Conservation (phyloP, 2,113 vertebrate species). For the Indri indri region DNA sequence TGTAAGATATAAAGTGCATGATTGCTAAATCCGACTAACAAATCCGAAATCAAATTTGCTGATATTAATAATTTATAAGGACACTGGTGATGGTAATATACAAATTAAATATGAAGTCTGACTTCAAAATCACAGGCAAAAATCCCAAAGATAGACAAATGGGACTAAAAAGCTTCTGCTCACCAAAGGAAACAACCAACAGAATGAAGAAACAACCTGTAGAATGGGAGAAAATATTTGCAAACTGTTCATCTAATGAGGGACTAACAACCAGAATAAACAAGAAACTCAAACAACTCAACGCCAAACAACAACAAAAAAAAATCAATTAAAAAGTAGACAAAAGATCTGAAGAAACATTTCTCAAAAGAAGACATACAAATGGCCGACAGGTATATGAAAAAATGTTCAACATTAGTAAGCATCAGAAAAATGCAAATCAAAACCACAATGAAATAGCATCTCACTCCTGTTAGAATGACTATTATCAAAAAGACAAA, state of each 20-base stretch:
- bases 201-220: neutral
- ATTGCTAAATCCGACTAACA: neutral
- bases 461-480: neutral
- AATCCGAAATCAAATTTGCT: neutral
- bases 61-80: neutral
- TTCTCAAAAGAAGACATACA: neutral
- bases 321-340: neutral
- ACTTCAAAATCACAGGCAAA: neutral
- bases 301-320: neutral
- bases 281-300: neutral
- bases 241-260: neutral
- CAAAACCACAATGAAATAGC: neutral
- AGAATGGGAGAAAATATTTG: neutral
- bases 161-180: neutral
- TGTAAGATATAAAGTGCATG: neutral
- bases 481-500: neutral
- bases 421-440: neutral
- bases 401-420: neutral
- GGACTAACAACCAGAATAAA: neutral
- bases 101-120: neutral
- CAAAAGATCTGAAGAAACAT: neutral
- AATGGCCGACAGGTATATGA: neutral
- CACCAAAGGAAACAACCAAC: neutral
- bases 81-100: neutral
- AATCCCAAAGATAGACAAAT: neutral